Conservation (phyloP, 2,113 vertebrate genomes). For the Polypterus senegalus region DNA sequence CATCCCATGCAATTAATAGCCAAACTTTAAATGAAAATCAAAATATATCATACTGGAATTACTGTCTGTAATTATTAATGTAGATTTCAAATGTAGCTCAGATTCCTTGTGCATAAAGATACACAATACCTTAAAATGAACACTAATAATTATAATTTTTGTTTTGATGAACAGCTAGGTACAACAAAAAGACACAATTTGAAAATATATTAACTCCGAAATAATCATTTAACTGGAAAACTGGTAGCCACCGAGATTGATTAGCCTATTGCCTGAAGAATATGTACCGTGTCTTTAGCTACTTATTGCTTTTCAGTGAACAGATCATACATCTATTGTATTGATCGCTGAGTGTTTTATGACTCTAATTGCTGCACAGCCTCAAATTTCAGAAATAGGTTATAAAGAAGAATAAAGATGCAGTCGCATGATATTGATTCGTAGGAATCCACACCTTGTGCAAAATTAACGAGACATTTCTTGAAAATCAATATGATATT, state of each 20-base stretch:
- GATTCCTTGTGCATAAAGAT: no score
- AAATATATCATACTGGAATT: no score
- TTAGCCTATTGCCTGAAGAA: slow-evolving; percentile 47
- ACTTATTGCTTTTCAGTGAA: slow-evolving; percentile 43
- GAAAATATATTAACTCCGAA: slow-evolving; percentile 13
- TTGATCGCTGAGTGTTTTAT: slow-evolving; percentile 43
- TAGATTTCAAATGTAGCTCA: no score
- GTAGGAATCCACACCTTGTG: slow-evolving; percentile 48
- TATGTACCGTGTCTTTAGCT: slow-evolving; percentile 31
- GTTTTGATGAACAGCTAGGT: no score
- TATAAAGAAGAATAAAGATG: slow-evolving; percentile 59
- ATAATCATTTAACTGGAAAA: slow-evolving; percentile 14
- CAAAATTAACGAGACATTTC: slow-evolving; percentile 60
- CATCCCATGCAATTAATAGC: no score
- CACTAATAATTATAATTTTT: no score
- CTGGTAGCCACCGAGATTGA: slow-evolving; percentile 28
- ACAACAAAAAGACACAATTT: neutral
- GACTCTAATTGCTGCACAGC: slow-evolving; percentile 48
- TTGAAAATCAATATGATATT: slow-evolving; percentile 46
- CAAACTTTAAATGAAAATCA: no score
- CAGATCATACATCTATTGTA: slow-evolving; percentile 45
- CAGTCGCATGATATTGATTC: slow-evolving; percentile 49
- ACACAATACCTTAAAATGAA: no score
- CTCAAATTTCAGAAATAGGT: slow-evolving; percentile 56
- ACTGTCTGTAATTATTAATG: no score